Evolutionary conservation across 1,140 invertebrate genomes (phyloP).

Genomic region (Drosophila subpulchrella): DNA sequence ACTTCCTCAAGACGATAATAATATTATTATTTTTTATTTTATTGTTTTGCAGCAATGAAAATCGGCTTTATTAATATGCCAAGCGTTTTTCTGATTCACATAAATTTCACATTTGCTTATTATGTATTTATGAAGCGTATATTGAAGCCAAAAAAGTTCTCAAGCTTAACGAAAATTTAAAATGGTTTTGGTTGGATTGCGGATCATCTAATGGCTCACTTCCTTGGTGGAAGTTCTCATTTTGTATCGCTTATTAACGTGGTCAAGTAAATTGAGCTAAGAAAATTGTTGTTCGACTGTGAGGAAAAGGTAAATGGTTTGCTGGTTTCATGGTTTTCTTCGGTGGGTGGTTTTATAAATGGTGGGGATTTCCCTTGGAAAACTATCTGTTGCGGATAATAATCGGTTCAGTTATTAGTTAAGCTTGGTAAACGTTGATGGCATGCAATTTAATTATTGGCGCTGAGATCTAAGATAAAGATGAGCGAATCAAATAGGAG

Average conservation of each 20-base stretch:
- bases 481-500: slow-evolving; percentile 5
- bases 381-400: slow-evolving; percentile 38
- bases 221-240: slow-evolving; percentile 46
- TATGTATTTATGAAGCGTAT: slow-evolving; percentile 36
- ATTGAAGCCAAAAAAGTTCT: slow-evolving; percentile 30
- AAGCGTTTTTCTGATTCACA: slow-evolving; percentile 30
- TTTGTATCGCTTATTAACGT: slow-evolving; percentile 60
- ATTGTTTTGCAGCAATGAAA: slow-evolving; percentile 52
- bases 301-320: slow-evolving; percentile 47
- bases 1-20: slow-evolving; percentile 48
- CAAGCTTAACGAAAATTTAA: slow-evolving; percentile 19
- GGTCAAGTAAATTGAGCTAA: slow-evolving; percentile 63
- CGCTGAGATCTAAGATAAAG: slow-evolving; percentile 9
- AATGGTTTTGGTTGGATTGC: slow-evolving; percentile 22
- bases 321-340: slow-evolving; percentile 33
- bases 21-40: slow-evolving; percentile 50
- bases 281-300: slow-evolving; percentile 28
- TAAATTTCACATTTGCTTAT: slow-evolving; percentile 54
- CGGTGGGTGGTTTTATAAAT: slow-evolving; percentile 26
- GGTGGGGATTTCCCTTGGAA: slow-evolving; percentile 13
- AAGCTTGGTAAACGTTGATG: slow-evolving; percentile 41
- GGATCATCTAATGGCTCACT: slow-evolving; percentile 47
- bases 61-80: slow-evolving; percentile 56
- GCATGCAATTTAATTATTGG: slow-evolving; percentile 31
- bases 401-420: slow-evolving; percentile 59